A percentile compares a stretch with the other conserved stretches of the same genome.
Evolutionary conservation across 2,888 invertebrate species (phyloP).

Genomic region (Margaritifera margaritifera): DNA sequence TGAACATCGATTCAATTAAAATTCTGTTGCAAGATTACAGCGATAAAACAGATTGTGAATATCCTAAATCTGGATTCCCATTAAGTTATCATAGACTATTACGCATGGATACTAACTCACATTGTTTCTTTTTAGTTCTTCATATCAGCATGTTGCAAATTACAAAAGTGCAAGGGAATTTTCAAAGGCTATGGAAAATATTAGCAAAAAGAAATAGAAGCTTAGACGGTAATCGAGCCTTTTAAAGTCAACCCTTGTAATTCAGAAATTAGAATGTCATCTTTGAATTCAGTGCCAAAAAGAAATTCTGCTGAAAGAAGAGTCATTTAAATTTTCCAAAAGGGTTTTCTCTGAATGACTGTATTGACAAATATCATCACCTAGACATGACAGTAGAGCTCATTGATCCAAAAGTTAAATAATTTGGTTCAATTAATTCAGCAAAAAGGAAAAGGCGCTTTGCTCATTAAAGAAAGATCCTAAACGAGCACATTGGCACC

Average conservation of each 20-base stretch:
- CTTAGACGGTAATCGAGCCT: conserved; percentile 3
- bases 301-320: neutral
- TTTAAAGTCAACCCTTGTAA: conserved; percentile 1
- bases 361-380: conserved; percentile 6
- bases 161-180: conserved; percentile 2
- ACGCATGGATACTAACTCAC: neutral
- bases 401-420: conserved; percentile 5
- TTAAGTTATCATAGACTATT: neutral
- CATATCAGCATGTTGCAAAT: neutral
- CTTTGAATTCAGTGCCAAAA: conserved; percentile 9
- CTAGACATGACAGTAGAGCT: neutral
- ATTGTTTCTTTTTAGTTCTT: neutral
- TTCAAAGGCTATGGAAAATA: neutral
- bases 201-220: conserved; percentile 3
- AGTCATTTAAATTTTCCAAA: conserved; percentile 4
- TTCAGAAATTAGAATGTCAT: neutral
- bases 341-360: neutral
- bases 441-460: conserved; percentile 1
- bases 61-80: conserved; percentile 9
- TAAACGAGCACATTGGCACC: too few species aligned
- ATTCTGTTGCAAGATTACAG: conserved; percentile 2
- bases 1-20: too few species aligned
- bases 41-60: conserved; percentile 1
- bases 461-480: too few species aligned
- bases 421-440: neutral